Base-by-base conservation (phyloP, 2,888 invertebrate species). In the Lasioglossum vierecki region DNA sequence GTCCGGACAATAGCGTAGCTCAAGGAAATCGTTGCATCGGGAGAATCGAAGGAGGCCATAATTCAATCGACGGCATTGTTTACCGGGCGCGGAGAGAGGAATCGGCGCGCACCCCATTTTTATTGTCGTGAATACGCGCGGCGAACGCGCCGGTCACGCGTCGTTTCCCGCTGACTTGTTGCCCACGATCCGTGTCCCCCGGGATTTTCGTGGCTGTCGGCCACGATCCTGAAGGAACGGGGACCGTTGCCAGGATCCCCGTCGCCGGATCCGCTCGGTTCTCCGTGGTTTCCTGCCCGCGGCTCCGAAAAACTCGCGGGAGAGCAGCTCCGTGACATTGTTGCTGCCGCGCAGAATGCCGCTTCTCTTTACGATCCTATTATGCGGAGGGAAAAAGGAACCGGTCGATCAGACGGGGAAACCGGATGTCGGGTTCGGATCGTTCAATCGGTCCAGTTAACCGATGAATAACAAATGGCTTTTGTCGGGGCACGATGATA, bases 151-250 rank as follows among this genome's bases (percentile, higher is more conserved):
- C 75, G 87, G 89, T 88, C 89, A 91, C 90, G 91, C 91, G 90
- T 89, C 89, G 90, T 91, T 91, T 90, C 91, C 88, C 89, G 84
- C 85, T 90, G 91, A 92, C 91, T 91, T 91, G 91, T 89, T 92
- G 91, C 91, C 90, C 85, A 87, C 88, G 86, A 89, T 88, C 90
- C 92, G 80, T 91, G 87, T 91, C 90, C 90, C 88, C 86, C 83
- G 74, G 85, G 80, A 53, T 39, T 83, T 88, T 87, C 84, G 86
- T 83, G 86, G 82, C 83, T 77, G 79, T 76, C 84, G 82, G 26
- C 60, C 60, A 60, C 60, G 60, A 30, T 60, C 13, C 26, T 13
- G 26, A 22, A 53, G 22, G 53, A 53, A 26, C 60, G 60, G 26
- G 82, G 75, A 84, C 72, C 79, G 83, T 84, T 88, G 91, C 90